phyloP scores from a whole-genome alignment of 2,797 vertebrate genomes.

The Leucoraja ocellata region DNA sequence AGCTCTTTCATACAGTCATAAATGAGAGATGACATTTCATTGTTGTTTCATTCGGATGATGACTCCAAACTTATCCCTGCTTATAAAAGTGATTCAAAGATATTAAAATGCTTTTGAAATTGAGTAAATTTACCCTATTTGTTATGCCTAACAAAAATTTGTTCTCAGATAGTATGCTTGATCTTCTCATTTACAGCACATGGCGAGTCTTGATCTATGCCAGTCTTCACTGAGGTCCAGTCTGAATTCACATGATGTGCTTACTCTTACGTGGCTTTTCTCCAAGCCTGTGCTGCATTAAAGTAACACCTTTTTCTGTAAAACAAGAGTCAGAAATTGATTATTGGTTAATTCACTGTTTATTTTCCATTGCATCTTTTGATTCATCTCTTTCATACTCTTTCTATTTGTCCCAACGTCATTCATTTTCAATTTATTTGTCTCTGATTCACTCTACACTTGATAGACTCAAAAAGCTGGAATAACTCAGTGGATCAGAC shows the following conservation, averaged over 20 bases:
- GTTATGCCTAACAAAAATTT: not conserved
- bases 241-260: slow-evolving; percentile 50
- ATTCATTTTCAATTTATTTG: not conserved
- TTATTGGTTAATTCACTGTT: slow-evolving; percentile 39
- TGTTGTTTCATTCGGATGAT: not conserved
- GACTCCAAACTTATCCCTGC: not conserved
- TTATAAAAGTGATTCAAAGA: not conserved
- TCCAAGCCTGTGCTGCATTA: slow-evolving; percentile 50
- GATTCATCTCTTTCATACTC: slow-evolving; percentile 38
- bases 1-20: not conserved
- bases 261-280: slow-evolving; percentile 57
- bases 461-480: too few relatives aligned
- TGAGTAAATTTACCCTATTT: not conserved
- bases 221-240: not conserved
- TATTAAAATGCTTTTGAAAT: not conserved
- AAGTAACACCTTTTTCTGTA: slow-evolving; percentile 59
- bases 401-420: not conserved
- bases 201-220: not conserved
- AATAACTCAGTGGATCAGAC: too few relatives aligned
- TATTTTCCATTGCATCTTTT: slow-evolving; percentile 46
- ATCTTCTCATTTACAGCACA: slow-evolving; percentile 13
- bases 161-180: not conserved
- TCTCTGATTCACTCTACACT: not conserved
- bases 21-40: not conserved
- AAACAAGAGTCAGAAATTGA: slow-evolving; percentile 44